Evolutionary conservation across 1,140 invertebrate genomes (phyloP), one percentile per base, ranked within the genome.

Genomic region (Camponotus pennsylvanicus): DNA sequence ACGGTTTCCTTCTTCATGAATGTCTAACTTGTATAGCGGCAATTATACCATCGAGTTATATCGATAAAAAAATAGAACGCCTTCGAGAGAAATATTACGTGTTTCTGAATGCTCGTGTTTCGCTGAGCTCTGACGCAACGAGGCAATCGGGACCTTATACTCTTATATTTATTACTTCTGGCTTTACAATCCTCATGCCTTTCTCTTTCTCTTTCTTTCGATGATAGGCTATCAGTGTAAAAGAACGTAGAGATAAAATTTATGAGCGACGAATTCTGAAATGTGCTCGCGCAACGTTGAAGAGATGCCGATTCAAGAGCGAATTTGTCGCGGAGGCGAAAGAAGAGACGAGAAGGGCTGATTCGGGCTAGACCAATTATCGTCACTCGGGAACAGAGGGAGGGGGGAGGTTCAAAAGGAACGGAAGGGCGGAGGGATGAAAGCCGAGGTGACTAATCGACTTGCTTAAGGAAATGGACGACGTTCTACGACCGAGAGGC

Each of bases 381-480:
- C 64, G 71, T 76, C 63, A 0, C 61, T 13, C 15, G 52, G 32
- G n/a, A 61, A 42, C 57, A 61, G 42, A 3, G 40, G n/a, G 21
- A 32, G 42, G 21, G 21, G 21, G 21, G 21, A 21, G 21, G 21
- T 13, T 77, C 5, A 32, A 67, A 84, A 70, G 59, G 57, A 80
- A 70, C 45, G n/a, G 42, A 61, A 37, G 32, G n/a, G 42, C 2
- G 8, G 8, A 40, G 37, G 37, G 11, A 4, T 49, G 45, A 15
- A 13, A 11, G 45, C 11, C 49, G 40, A 59, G 42, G 55, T 90
- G 77, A 88, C 85, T 91, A 86, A 91, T 91, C 88, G 84, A 88
- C 79, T 82, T 75, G 87, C 87, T 91, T 88, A 87, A 89, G 77
- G 67, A 84, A 87, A 90, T 87, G 63, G 80, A 76, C 88, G 85